These are phyloP conservation scores for Dicrostonyx torquatus DNA, from an alignment of 2,797 vertebrate genomes.

Conservation along the genomic window DNA sequence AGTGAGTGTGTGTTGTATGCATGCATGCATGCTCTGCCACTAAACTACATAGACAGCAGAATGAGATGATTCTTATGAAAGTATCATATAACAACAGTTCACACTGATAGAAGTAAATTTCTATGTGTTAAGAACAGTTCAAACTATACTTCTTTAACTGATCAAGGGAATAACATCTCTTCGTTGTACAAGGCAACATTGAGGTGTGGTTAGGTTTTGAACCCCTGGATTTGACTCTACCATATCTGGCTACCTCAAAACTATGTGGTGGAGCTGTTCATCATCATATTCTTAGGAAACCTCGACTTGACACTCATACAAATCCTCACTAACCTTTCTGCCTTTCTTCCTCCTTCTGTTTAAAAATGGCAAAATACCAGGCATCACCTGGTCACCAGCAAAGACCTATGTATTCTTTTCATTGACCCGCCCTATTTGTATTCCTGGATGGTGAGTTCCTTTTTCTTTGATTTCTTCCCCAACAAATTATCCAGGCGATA, in stretches of 20 bases:
- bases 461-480: neutral
- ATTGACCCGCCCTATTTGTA: neutral
- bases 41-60: neutral
- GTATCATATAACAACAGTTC: neutral
- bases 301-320: accelerated
- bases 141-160: neutral
- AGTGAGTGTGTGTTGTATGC: no score
- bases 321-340: neutral
- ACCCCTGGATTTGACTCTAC: neutral
- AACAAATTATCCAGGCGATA: neutral
- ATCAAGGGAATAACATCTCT: neutral
- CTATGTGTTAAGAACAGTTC: neutral
- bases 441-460: neutral
- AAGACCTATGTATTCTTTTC: neutral
- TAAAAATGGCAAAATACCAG: neutral
- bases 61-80: neutral
- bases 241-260: neutral
- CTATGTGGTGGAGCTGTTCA: neutral
- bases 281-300: neutral
- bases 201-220: neutral
- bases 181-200: neutral
- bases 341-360: neutral
- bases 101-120: neutral
- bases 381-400: neutral
- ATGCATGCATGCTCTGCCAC: neutral